These are phyloP conservation scores for Paguma larvata DNA, from an alignment of 2,797 vertebrate genomes.

Conservation along the genomic window DNA sequence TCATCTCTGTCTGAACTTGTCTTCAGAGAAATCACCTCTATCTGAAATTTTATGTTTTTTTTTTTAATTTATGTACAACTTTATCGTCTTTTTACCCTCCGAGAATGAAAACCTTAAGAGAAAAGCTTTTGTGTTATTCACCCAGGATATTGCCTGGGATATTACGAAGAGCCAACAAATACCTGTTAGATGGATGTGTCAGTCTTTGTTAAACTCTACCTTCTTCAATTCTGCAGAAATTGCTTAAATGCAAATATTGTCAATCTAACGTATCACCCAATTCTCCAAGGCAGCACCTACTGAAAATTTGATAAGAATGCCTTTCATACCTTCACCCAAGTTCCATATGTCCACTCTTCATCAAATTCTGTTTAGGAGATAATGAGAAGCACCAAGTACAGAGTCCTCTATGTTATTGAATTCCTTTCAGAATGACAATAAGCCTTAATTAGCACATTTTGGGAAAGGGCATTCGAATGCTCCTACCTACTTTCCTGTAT, in stretches of 20 bases:
- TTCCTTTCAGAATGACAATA: not conserved
- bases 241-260: slow-evolving; percentile 9
- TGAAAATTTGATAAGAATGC: not conserved
- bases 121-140: not conserved
- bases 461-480: not conserved
- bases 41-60: slow-evolving; percentile 5
- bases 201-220: not conserved
- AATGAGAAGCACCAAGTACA: not conserved
- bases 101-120: not conserved
- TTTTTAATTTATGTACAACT: not conserved
- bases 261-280: not conserved
- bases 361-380: slow-evolving; percentile 17
- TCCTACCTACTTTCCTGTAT: not conserved
- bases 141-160: not conserved
- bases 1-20: not conserved
- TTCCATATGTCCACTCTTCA: not conserved
- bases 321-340: not conserved
- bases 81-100: not conserved
- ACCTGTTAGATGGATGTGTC: not conserved
- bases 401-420: not conserved
- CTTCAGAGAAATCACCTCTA: slow-evolving; percentile 21
- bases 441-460: slow-evolving; percentile 32
- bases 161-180: not conserved
- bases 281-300: not conserved
- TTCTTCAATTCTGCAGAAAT: slow-evolving; percentile 32